Evolutionary conservation across 2,113 vertebrate genomes (phyloP), one percentile per base, ranked within the genome.

Genomic region (Rhinoderma darwinii): DNA sequence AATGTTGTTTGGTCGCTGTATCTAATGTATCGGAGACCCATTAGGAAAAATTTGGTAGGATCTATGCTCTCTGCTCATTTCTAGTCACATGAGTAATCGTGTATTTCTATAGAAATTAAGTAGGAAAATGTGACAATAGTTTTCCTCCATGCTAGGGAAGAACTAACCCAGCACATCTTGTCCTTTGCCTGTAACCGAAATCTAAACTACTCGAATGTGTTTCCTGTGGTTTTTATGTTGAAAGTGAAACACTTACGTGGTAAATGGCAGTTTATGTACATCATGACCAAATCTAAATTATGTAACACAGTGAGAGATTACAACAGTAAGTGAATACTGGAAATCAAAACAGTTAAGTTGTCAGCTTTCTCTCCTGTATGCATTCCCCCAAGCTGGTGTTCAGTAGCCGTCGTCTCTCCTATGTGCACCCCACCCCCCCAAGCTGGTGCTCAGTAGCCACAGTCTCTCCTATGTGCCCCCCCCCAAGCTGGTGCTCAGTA

Each of bases 171-270:
- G 75, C 77, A 80, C 35, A 39, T 59, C 32, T 59, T 5, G 74
- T 44, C n/a, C 44, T 79, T 59, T 79, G 22, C 73, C 41, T 76
- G 74, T 50, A 50, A 47, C 74, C 2, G 44, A 76, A 76, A 47
- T 2, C n/a, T 50, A 50, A 20, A 50, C 74, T 18, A 25, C 15
- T 44, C 43, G 6, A 76, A 50, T 30, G 22, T 80, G 79, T 41
- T 44, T 82, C 79, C 79, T 82, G 79, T 82, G 79, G 79, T 82
- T 82, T 37, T 82, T 39, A 82, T 82, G 79, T 82, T 82, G 79
- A 82, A 82, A 82, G 37, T 25, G 47, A 82, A 82, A 82, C 22
- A 43, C 39, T 30, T 66, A 63, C 56, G 15, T 44, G 37, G 79
- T 61, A 6, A 82, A 82, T 10, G 63, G 79, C n/a, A 82, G 39